phyloP scores from a whole-genome alignment of 2,888 invertebrate species.

The Mesopsocus fuscifrons region DNA sequence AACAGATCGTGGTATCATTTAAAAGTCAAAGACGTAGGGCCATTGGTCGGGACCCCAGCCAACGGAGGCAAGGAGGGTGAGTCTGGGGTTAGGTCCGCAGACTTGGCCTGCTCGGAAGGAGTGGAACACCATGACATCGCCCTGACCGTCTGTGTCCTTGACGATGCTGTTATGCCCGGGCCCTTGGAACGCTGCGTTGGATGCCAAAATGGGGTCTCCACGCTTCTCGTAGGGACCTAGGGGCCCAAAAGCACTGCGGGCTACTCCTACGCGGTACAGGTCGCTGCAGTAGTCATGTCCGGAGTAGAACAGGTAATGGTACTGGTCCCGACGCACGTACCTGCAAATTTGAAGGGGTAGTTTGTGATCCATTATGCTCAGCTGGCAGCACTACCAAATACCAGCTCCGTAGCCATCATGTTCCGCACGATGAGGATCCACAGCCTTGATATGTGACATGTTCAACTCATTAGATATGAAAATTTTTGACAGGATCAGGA shows the following conservation, averaged over 20 bases:
- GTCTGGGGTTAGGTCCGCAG: background rate
- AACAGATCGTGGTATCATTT: no score
- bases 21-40: background rate
- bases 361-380: no score
- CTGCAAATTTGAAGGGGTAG: no score
- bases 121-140: background rate
- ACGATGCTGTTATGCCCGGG: background rate
- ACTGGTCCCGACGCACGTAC: background rate
- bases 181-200: background rate
- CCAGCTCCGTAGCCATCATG: no score
- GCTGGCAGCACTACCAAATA: no score
- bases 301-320: constrained; percentile 4
- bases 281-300: background rate
- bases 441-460: no score
- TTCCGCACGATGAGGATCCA: no score
- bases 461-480: no score
- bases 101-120: background rate
- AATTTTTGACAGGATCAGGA: no score
- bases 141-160: background rate
- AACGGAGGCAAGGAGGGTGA: background rate
- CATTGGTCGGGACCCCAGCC: background rate
- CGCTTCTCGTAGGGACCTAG: constrained; percentile 1
- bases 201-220: background rate
- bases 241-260: background rate
- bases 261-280: background rate